Base-by-base conservation (phyloP, 2,113 vertebrate species). In the Hippocampus guttulatus region DNA sequence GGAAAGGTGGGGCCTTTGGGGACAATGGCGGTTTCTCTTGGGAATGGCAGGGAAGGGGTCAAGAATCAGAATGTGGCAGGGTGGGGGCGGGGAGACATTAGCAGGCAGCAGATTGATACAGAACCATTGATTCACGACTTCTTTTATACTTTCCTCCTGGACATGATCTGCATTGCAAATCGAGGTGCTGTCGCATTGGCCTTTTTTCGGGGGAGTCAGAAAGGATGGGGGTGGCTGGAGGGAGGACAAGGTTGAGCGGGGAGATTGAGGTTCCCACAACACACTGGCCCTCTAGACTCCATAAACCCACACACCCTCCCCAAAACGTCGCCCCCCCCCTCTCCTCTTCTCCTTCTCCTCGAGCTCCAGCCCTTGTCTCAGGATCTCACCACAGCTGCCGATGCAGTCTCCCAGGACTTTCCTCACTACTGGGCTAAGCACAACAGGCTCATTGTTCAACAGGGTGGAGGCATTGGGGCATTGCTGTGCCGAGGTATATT, bases 121-220 rank as follows among this genome's bases (percentile, higher is more conserved):
- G 90, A 79, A 84, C 90, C 91, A 93, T 92, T 93, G 92, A 94
- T 92, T 92, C 91, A 77, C 70, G 61, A 69, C 73, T 77, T 86
- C 83, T 83, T 81, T 86, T 84, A 65, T 78, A 76, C 72, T 71
- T 81, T 71, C 84, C 81, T 88, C 83, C 79, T 82, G 84, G 82
- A 90, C 88, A 84, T 82, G 85, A 93, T 93, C 92, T 93, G 93
- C 92, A 94, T 93, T 94, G 92, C 92, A 93, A 94, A 94, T 93
- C 73, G 74, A 68, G 74, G 76, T 78, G 76, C 80, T 76, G 73
- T 85, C 18, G 83, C 86, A 83, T 81, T 88, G 85, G 90, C 87
- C 90, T 91, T 90, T 43, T 92, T 87, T 80, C 85, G 79, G 83
- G 18, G 58, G 58, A 88, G 87, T 88, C 82, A 89, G 80, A 85